phyloP scores from a whole-genome alignment of 2,888 invertebrate genomes.

The Nymphalis c-album region DNA sequence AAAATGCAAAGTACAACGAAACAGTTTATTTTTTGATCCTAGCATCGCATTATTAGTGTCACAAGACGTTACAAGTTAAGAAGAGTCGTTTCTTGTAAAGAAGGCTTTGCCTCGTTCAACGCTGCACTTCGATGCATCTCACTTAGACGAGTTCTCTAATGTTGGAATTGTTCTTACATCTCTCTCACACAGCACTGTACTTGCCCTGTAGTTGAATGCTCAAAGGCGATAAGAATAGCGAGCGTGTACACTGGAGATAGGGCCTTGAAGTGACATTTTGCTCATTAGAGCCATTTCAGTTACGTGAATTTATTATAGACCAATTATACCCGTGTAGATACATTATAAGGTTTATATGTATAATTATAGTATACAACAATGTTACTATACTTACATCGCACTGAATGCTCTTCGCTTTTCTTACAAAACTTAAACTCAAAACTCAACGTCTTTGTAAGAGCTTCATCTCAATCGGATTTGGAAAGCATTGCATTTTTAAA shows the following conservation, averaged over 20 bases:
- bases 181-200: not conserved
- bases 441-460: too few relatives aligned
- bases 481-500: too few relatives aligned
- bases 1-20: too few relatives aligned
- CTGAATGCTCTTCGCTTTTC: too few relatives aligned
- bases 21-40: too few relatives aligned
- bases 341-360: too few relatives aligned
- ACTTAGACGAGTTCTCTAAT: not conserved
- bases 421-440: too few relatives aligned
- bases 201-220: not conserved
- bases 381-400: too few relatives aligned
- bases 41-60: slow-evolving; percentile 1
- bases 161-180: not conserved
- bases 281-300: slow-evolving; percentile 9
- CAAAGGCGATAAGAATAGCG: not conserved
- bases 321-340: not conserved
- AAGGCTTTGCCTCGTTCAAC: not conserved
- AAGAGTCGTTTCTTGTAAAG: not conserved
- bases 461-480: too few relatives aligned
- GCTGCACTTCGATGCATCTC: too few relatives aligned
- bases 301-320: not conserved
- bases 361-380: too few relatives aligned
- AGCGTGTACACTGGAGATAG: not conserved
- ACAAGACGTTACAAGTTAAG: not conserved
- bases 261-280: not conserved